Conservation (phyloP, 1,140 invertebrate species). For the Bombus confusus region DNA sequence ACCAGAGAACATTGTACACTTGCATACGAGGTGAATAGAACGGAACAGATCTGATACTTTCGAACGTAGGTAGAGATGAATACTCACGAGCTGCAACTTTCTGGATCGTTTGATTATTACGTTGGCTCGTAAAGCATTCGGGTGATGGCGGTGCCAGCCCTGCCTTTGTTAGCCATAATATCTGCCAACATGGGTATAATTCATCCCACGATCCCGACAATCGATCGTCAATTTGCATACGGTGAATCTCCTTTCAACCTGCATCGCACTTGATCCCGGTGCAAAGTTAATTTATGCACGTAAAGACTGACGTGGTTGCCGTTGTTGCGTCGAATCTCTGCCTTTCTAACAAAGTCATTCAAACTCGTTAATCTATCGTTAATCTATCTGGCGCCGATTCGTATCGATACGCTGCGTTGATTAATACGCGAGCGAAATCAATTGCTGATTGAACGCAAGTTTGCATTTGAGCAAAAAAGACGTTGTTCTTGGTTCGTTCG, state of each 20-base stretch:
- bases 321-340: background rate
- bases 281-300: constrained; percentile 11
- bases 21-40: background rate
- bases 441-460: too few relatives aligned
- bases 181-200: constrained; percentile 13
- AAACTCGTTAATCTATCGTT: background rate
- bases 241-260: constrained; percentile 37
- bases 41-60: background rate
- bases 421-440: background rate
- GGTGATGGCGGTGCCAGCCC: constrained; percentile 17
- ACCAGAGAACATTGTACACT: too few relatives aligned
- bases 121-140: constrained; percentile 20
- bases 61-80: background rate
- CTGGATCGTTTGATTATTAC: constrained; percentile 20
- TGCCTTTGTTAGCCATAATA: constrained; percentile 38
- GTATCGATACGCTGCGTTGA: background rate
- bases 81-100: constrained; percentile 8
- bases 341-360: background rate
- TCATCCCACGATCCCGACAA: constrained; percentile 13
- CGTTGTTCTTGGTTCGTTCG: too few relatives aligned
- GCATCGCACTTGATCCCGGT: constrained; percentile 3
- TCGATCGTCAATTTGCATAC: constrained; percentile 51
- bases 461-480: too few relatives aligned
- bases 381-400: background rate
- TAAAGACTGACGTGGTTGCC: background rate